phyloP scores from a whole-genome alignment of 2,797 vertebrate genomes.

The Cuniculus paca region DNA sequence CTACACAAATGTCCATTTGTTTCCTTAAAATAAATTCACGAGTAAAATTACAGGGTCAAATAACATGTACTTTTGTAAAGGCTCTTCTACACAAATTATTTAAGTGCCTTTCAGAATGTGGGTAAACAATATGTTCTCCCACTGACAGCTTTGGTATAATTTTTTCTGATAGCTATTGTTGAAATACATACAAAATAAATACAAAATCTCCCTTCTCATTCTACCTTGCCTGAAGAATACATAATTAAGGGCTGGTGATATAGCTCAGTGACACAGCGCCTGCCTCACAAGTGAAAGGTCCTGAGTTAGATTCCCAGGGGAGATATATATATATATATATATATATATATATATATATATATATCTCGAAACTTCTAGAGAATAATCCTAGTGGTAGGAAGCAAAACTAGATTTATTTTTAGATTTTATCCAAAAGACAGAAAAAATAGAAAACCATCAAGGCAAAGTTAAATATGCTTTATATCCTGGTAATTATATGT shows the following conservation, averaged over 20 bases:
- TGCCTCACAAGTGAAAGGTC: too few relatives aligned
- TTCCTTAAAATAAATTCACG: slow-evolving; percentile 26
- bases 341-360: too few relatives aligned
- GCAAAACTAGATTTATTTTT: slow-evolving; percentile 22
- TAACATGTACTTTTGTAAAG: neutral
- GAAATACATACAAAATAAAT: neutral
- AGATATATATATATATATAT: too few relatives aligned
- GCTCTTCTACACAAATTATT: neutral
- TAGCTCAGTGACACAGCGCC: too few relatives aligned
- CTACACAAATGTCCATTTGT: neutral
- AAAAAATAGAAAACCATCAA: neutral
- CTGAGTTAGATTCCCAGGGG: too few relatives aligned
- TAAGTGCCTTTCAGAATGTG: neutral
- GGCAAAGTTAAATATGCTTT: neutral
- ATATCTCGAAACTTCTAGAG: neutral
- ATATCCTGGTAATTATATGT: neutral
- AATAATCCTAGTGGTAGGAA: neutral
- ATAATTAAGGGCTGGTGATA: neutral
- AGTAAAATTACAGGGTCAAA: neutral
- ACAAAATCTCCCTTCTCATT: neutral
- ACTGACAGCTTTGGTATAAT: neutral
- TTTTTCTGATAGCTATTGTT: neutral
- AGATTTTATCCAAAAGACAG: neutral
- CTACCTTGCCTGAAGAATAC: neutral
- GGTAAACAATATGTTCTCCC: neutral